Evolutionary conservation across 2,113 vertebrate genomes (phyloP), one percentile per base, ranked within the genome.

Genomic region (Otocyon megalotis): DNA sequence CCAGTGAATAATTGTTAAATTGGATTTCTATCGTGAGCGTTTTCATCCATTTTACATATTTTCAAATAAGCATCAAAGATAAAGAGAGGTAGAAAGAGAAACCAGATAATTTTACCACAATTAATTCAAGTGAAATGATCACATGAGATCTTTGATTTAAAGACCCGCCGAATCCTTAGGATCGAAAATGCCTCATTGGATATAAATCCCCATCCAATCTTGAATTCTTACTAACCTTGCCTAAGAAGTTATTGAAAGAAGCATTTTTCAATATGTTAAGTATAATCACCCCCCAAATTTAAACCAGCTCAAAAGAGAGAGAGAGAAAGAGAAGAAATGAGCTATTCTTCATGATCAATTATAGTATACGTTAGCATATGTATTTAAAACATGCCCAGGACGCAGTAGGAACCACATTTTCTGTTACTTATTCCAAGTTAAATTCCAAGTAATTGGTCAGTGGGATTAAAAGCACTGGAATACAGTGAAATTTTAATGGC

Each of bases 381-480:
- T 67, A 71, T 88, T 94, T 80, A 14, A 60, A 72, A 69, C 74
- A 12, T 3, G 17, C 30, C 67, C 19, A 5, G 0, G 65, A 86
- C 8, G 0, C 79, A 50, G 37, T 88, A 92, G 83, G 91, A 93
- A 48, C 56, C 53, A 8, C 4, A 4, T 58, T 93, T 97, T 97
- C 87, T 96, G 95, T 97, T 90, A 94, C 79, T 97, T 97, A 90
- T 71, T 97, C 71, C 32, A 50, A 97, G 89, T 98, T 97, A 97
- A 88, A 98, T 97, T 98, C 96, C 95, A 94, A 76, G 97, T 98
- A 98, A 98, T 98, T 98, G 98, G 97, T 97, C 95, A 93, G 87
- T 72, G 58, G 97, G 94, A 98, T 98, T 98, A 98, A 98, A 98
- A 98, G 96, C 86, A 84, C 96, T 96, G 85, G 97, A 93, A 96